phyloP scores from a whole-genome alignment of 2,113 vertebrate species.

The Terrapene triunguis region DNA sequence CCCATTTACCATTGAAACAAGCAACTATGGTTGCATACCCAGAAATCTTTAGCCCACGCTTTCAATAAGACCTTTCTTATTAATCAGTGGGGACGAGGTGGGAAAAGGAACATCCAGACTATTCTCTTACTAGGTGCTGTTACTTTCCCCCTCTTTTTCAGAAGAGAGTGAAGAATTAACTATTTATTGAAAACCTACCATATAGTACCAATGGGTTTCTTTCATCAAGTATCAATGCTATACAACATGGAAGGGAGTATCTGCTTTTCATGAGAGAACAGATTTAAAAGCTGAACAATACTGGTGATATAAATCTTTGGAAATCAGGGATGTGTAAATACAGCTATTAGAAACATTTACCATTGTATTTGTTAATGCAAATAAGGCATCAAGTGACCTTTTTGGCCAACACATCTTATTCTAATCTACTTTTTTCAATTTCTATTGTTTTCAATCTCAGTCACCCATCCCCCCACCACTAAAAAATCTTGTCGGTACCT shows the following conservation, averaged over 20 bases:
- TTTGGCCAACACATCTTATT: neutral
- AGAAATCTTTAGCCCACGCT: neutral
- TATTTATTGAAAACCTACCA: neutral
- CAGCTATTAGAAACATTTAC: neutral
- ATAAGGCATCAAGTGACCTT: neutral
- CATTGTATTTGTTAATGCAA: neutral
- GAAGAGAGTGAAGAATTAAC: neutral
- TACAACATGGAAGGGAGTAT: neutral
- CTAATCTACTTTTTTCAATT: neutral
- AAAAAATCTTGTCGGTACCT: too few species aligned
- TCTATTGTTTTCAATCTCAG: neutral
- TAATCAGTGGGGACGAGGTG: too few species aligned
- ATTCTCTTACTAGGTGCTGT: neutral
- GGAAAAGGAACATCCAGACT: neutral
- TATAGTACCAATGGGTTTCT: neutral
- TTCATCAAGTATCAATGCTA: neutral
- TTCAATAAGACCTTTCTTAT: neutral
- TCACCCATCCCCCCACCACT: neutral
- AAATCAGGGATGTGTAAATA: neutral
- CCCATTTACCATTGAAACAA: constrained; percentile 13
- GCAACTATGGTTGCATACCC: neutral
- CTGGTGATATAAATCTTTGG: neutral
- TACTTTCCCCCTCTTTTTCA: neutral
- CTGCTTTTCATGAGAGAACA: neutral
- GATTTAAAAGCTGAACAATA: neutral